Evolutionary conservation across 2,797 vertebrate species (phyloP).

Genomic region (Myotis findleyi): DNA sequence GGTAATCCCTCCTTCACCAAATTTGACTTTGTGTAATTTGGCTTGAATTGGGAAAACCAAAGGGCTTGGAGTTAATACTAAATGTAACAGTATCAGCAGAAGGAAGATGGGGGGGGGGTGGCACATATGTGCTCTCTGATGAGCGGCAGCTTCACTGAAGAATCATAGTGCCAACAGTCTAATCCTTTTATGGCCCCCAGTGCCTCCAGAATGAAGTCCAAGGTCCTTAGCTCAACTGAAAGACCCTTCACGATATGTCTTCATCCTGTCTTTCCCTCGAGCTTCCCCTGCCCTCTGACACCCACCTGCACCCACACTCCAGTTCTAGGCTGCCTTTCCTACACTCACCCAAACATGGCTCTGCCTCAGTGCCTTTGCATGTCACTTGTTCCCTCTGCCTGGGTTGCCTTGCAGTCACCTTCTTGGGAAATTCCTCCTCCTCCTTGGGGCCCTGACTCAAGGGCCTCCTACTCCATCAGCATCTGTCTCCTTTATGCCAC

Average conservation of each 20-base stretch:
- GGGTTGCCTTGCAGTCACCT: not conserved
- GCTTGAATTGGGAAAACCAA: conserved; percentile 38
- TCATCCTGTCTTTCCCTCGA: not conserved
- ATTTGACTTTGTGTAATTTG: not conserved
- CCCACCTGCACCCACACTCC: not conserved
- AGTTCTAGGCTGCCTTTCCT: not conserved
- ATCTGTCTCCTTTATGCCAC: not conserved
- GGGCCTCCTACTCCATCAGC: not conserved
- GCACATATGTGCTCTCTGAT: not conserved
- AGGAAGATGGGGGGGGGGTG: not conserved
- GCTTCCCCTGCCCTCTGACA: not conserved
- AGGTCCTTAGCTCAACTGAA: not conserved
- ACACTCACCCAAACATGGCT: not conserved
- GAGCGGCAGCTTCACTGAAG: not conserved
- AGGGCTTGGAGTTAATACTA: not conserved
- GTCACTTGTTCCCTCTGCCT: not conserved
- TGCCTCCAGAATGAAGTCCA: not conserved
- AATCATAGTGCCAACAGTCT: not conserved
- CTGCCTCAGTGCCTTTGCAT: not conserved
- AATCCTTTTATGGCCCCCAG: not conserved
- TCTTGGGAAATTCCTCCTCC: not conserved
- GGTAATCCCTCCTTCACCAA: not conserved
- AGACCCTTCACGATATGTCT: not conserved
- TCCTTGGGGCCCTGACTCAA: not conserved
- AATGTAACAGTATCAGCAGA: not conserved